phyloP scores from a whole-genome alignment of 2,888 invertebrate genomes.

The Cyclophora punctaria region DNA sequence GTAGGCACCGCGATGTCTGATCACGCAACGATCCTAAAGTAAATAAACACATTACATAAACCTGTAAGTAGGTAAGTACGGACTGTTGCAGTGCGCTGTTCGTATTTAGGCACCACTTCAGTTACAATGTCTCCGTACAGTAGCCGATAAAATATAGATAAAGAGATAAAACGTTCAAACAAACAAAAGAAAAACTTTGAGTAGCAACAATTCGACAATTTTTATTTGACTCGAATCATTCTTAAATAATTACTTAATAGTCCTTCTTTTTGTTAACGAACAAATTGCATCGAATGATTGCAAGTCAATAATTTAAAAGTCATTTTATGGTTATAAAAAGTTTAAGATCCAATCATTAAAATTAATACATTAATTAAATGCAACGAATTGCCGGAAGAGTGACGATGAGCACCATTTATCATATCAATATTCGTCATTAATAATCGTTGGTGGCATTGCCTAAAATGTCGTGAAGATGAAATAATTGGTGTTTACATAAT shows the following conservation, averaged over 20 bases:
- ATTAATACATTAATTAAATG: constrained; percentile 16
- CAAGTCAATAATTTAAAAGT: constrained; percentile 4
- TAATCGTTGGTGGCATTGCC: constrained; percentile 26
- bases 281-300: too few species aligned
- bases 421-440: constrained; percentile 24
- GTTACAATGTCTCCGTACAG: too few species aligned
- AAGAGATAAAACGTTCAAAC: not conserved
- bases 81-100: constrained; percentile 15
- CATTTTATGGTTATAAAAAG: constrained; percentile 4
- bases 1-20: constrained; percentile 38
- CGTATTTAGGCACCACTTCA: constrained; percentile 5
- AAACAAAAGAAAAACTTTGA: too few species aligned
- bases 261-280: too few species aligned
- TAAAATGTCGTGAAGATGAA: constrained; percentile 22
- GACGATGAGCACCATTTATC: constrained; percentile 20
- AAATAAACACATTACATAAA: constrained; percentile 22
- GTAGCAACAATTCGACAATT: too few species aligned
- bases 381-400: constrained; percentile 17
- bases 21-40: constrained; percentile 22
- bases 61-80: constrained; percentile 2
- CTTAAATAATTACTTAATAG: too few species aligned
- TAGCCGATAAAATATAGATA: constrained; percentile 13
- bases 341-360: constrained; percentile 9
- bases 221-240: too few species aligned
- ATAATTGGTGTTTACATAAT: constrained; percentile 45